Percentiles rank a stretch among this genome's conserved stretches.
phyloP scores from a whole-genome alignment of 2,113 vertebrate species.

The Melanerpes formicivorus region DNA sequence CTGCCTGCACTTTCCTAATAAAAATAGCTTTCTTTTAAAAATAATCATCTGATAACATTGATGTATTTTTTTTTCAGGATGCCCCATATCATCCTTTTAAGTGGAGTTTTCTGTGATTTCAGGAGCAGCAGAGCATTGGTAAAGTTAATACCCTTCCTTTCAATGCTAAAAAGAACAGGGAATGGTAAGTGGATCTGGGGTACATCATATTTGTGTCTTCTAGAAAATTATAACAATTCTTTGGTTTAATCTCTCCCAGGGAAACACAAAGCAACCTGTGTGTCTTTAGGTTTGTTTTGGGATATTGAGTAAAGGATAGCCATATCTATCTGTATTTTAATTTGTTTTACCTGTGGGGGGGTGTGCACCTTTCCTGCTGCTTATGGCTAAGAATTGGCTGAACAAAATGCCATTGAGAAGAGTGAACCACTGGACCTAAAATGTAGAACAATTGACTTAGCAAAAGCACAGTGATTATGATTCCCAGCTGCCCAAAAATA shows the following conservation, averaged over 20 bases:
- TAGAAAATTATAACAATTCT: not conserved
- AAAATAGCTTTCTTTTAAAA: fast-evolving
- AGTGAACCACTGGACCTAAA: not conserved
- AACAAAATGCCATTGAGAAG: not conserved
- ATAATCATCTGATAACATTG: not conserved
- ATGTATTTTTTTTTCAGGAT: not conserved
- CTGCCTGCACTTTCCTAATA: not conserved
- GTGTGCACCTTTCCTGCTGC: not conserved
- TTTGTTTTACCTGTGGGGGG: not conserved
- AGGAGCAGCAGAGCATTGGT: not conserved
- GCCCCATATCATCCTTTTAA: not conserved
- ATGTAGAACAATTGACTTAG: not conserved
- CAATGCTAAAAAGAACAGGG: not conserved
- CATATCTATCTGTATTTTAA: not conserved
- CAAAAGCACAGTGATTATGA: not conserved
- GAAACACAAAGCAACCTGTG: not conserved
- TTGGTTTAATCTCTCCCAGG: not conserved
- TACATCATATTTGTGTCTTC: not conserved
- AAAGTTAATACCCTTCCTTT: not conserved
- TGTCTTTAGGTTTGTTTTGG: not conserved
- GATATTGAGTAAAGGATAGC: not conserved
- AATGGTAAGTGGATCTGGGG: not conserved
- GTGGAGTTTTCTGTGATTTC: not conserved
- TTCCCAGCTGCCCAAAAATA: too few species aligned
- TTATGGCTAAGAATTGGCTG: not conserved